A percentile compares a stretch with the other conserved stretches of the same genome.
These are phyloP conservation scores for Vanessa atalanta DNA, from an alignment of 1,140 invertebrate genomes.

Conservation along the genomic window DNA sequence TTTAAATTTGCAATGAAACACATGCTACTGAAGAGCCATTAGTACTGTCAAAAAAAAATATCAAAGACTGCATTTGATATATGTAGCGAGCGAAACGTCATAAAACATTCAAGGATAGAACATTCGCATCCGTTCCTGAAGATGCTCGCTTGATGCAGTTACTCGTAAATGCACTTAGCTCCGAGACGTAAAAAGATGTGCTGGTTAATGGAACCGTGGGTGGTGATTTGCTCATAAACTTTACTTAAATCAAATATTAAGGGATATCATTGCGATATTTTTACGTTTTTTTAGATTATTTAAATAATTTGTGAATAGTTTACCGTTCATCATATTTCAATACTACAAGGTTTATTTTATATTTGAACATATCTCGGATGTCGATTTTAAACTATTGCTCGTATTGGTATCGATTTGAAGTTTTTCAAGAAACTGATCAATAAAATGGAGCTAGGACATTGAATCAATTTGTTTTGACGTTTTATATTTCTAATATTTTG, in stretches of 20 bases:
- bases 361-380: too few relatives aligned
- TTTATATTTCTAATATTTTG: too few relatives aligned
- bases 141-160: conserved; percentile 55
- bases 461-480: too few relatives aligned
- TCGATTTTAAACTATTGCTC: too few relatives aligned
- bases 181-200: conserved; percentile 69
- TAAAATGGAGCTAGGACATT: too few relatives aligned
- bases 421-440: too few relatives aligned
- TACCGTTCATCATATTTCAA: too few relatives aligned
- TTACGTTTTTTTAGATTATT: neutral
- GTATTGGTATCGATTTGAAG: too few relatives aligned
- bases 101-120: conserved; percentile 64
- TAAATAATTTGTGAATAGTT: neutral
- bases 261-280: conserved; percentile 25
- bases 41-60: conserved; percentile 8
- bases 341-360: too few relatives aligned
- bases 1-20: neutral
- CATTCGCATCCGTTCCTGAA: conserved; percentile 55
- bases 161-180: conserved; percentile 76
- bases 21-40: conserved; percentile 5
- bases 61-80: conserved; percentile 44
- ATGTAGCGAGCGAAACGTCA: conserved; percentile 51
- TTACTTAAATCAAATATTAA: conserved; percentile 50
- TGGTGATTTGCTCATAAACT: conserved; percentile 49
- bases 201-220: conserved; percentile 66